Conservation (phyloP, 1,140 invertebrate genomes). For the Drosophila virilis region DNA sequence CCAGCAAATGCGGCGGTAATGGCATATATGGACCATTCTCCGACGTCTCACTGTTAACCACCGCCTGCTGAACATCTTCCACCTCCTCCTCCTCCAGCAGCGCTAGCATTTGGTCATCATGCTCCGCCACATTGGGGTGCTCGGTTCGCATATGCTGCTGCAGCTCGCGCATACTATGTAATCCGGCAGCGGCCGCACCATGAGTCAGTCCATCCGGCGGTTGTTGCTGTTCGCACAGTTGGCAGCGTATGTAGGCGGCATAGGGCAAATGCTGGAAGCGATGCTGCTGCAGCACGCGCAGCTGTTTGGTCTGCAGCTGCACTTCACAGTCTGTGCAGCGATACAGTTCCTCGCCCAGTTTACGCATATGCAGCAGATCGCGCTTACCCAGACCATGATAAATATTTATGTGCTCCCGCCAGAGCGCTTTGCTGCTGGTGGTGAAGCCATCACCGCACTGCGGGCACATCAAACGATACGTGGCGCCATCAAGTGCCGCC, state of each 20-base stretch:
- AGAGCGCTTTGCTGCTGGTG: conserved; percentile 41
- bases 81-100: conserved; percentile 39
- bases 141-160: conserved; percentile 59
- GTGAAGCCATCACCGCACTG: conserved; percentile 71
- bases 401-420: conserved; percentile 73
- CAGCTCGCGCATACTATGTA: conserved; percentile 59
- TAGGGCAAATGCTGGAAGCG: conserved; percentile 71
- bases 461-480: conserved; percentile 64
- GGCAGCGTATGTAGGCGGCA: conserved; percentile 69
- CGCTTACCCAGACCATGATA: conserved; percentile 57
- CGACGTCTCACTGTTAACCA: conserved; percentile 8
- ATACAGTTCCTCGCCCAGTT: conserved; percentile 57
- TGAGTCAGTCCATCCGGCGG: conserved; percentile 3
- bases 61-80: conserved; percentile 13
- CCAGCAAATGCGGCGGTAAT: conserved; percentile 65
- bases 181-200: conserved; percentile 20
- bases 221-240: conserved; percentile 49
- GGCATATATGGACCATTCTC: conserved; percentile 62
- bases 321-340: conserved; percentile 71
- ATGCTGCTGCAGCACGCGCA: conserved; percentile 64
- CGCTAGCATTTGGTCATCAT: conserved; percentile 27
- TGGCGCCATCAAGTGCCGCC: conserved; percentile 16
- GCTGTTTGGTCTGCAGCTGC: conserved; percentile 58
- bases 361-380: conserved; percentile 60
- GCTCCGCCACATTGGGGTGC: conserved; percentile 36